These are phyloP conservation scores for Cryptus armator DNA, from an alignment of 2,888 invertebrate species.

Conservation along the genomic window DNA sequence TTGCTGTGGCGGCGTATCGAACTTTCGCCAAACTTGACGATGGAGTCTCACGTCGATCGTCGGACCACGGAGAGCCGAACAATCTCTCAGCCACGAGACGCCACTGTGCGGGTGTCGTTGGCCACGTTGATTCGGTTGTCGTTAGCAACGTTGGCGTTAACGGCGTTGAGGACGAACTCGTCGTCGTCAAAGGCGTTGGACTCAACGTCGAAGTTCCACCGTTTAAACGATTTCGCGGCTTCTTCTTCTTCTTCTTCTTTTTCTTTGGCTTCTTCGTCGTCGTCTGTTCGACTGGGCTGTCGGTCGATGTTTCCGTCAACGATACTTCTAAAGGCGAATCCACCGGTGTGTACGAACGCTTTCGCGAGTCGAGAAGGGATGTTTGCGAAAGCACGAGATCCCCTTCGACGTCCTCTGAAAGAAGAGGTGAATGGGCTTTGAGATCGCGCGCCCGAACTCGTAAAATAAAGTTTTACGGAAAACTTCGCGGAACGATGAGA, in stretches of 20 bases:
- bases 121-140: slow-evolving; percentile 72
- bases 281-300: slow-evolving; percentile 13
- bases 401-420: slow-evolving; percentile 71
- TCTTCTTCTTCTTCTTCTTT: slow-evolving; percentile 77
- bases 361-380: slow-evolving; percentile 66
- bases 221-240: slow-evolving; percentile 65
- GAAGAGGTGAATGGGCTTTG: slow-evolving; percentile 14
- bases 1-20: slow-evolving; percentile 68
- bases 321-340: slow-evolving; percentile 47
- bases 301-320: slow-evolving; percentile 46
- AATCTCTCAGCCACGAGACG: slow-evolving; percentile 77
- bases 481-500: neutral
- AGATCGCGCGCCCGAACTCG: neutral
- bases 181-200: slow-evolving; percentile 56
- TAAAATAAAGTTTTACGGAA: neutral
- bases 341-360: slow-evolving; percentile 68
- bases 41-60: slow-evolving; percentile 53
- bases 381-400: slow-evolving; percentile 61
- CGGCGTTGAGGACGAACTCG: slow-evolving; percentile 51
- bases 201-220: slow-evolving; percentile 47
- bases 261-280: slow-evolving; percentile 74
- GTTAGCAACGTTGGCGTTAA: slow-evolving; percentile 62
- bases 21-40: slow-evolving; percentile 65
- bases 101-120: slow-evolving; percentile 75
- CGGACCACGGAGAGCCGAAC: slow-evolving; percentile 73